Evolutionary conservation across 2,113 vertebrate species (phyloP), one percentile per base, ranked within the genome.

Genomic region (Anoplopoma fimbria): DNA sequence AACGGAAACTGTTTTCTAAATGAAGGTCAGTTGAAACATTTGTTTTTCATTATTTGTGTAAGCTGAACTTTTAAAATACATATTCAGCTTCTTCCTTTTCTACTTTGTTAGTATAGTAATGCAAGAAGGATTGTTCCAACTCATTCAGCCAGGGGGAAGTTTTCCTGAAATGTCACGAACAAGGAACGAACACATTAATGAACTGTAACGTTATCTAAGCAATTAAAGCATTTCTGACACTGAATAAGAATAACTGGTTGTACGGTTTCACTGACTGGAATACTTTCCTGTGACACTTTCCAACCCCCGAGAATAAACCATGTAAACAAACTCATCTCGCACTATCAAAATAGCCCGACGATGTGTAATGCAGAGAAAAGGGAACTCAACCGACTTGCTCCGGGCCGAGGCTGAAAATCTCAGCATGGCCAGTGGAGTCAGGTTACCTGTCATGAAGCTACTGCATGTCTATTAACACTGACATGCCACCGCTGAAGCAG

Each of bases 401-500:
- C 1, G 47, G 63, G 75, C 79, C 29, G 14, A 17, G 77, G 75
- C 79, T 89, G 83, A 93, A 92, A 90, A 88, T 87, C 87, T 69
- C 77, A 79, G 58, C 72, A 71, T 82, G 86, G 65, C 75, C 53
- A 63, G 42, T 42, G 76, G 92, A 88, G 88, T 94, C 85, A 4
- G 31, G 79, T 94, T 93, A 71, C 91, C 91, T 94, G 93, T 93
- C 92, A 92, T 85, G 90, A 83, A 89, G 86, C 83, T 85, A 27
- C 84, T 91, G 91, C 84, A 82, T 90, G 88, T 95, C 93, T 93
- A 93, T 93, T 93, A 95, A 90, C 86, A 83, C 90, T 87, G 81
- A 78, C 87, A 88, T 81, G 64, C 68, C 71, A 51, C 69, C 25
- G 38, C 51, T 69, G 51, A 68, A 55, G 80, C 63, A 36, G 71